These are phyloP conservation scores for Taphrorychus bicolor DNA, from an alignment of 2,888 invertebrate species.

Conservation along the genomic window DNA sequence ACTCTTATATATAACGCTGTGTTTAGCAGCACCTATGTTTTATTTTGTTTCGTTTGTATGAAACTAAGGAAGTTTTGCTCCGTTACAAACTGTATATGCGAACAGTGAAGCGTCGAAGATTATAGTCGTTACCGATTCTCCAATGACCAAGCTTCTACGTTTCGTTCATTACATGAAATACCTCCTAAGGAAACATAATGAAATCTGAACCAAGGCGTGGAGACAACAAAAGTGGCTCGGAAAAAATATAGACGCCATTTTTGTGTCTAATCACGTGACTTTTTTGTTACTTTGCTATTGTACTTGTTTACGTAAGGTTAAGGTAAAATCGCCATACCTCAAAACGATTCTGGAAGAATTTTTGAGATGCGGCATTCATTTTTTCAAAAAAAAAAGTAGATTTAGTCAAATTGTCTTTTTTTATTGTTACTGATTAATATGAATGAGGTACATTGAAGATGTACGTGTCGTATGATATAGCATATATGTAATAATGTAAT, in stretches of 20 bases:
- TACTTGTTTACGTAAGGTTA: slow-evolving; percentile 38
- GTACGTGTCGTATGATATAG: slow-evolving; percentile 58
- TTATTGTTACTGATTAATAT: slow-evolving; percentile 52
- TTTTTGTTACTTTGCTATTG: slow-evolving; percentile 39
- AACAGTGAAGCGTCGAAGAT: slow-evolving; percentile 11
- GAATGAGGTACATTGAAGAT: slow-evolving; percentile 48
- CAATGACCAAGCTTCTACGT: slow-evolving; percentile 30
- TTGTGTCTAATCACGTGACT: neutral
- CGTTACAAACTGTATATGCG: neutral
- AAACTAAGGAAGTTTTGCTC: neutral
- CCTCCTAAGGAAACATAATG: slow-evolving; percentile 30
- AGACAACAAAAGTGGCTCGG: neutral
- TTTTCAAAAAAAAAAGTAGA: slow-evolving; percentile 53
- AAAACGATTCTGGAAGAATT: slow-evolving; percentile 8
- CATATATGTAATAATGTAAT: slow-evolving; percentile 61
- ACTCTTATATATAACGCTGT: neutral
- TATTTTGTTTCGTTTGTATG: neutral
- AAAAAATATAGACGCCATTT: neutral
- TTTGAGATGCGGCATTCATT: slow-evolving; percentile 40
- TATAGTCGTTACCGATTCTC: slow-evolving; percentile 17
- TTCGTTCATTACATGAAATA: slow-evolving; percentile 28
- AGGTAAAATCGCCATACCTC: slow-evolving; percentile 24
- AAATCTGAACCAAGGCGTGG: slow-evolving; percentile 28
- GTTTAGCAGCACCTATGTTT: neutral
- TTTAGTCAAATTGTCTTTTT: slow-evolving; percentile 56